These are phyloP conservation scores for Catharus ustulatus DNA, from an alignment of 2,797 vertebrate species.

Conservation along the genomic window DNA sequence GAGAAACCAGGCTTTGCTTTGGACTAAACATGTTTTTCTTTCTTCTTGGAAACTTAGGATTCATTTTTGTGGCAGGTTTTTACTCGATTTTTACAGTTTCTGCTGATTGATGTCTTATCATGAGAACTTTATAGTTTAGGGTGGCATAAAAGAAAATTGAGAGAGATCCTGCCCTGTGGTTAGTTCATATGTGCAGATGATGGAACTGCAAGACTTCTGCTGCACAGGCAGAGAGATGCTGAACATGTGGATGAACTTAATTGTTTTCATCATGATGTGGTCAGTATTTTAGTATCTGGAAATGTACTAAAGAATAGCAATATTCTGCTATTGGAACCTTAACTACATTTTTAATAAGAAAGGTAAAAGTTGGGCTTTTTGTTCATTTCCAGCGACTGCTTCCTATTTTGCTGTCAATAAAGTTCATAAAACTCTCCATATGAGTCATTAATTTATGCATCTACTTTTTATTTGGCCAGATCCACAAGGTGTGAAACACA, in stretches of 20 bases:
- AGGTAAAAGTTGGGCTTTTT: not conserved
- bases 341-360: not conserved
- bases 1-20: not conserved
- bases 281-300: not conserved
- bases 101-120: not conserved
- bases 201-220: not conserved
- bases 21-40: fast-evolving
- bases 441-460: not conserved
- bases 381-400: not conserved
- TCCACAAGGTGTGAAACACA: not conserved
- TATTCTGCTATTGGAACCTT: not conserved
- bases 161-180: not conserved
- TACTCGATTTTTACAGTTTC: not conserved
- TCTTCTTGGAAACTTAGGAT: not conserved
- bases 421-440: not conserved
- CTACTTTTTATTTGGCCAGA: not conserved
- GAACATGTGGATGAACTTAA: not conserved
- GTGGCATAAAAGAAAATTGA: not conserved
- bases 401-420: not conserved
- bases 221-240: not conserved
- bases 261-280: not conserved
- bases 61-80: not conserved
- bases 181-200: not conserved
- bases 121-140: not conserved
- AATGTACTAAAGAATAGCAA: not conserved